phyloP scores from a whole-genome alignment of 2,797 vertebrate species.

The Hypotaenidia philippensis region DNA sequence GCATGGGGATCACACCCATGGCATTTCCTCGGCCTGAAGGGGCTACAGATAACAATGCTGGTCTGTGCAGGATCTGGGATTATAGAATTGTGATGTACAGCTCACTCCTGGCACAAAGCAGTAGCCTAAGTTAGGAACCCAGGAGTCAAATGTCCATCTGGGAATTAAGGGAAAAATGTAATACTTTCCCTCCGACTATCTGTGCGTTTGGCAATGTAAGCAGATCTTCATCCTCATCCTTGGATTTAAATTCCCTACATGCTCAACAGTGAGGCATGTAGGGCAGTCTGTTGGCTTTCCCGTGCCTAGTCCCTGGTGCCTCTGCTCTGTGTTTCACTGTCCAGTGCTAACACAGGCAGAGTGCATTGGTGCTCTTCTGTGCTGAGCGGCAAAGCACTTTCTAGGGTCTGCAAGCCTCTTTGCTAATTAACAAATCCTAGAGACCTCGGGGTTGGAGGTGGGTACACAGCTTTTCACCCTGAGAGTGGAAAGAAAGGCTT shows the following conservation, averaged over 20 bases:
- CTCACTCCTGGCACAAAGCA: not conserved
- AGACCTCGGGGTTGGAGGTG: not conserved
- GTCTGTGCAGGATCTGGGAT: not conserved
- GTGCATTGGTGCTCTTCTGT: not conserved
- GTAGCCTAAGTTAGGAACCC: not conserved
- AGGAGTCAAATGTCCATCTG: not conserved
- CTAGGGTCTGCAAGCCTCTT: not conserved
- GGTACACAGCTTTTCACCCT: not conserved
- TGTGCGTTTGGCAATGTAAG: not conserved
- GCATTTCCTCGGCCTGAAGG: not conserved
- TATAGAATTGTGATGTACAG: not conserved
- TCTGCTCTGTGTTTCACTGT: not conserved
- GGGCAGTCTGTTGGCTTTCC: not conserved
- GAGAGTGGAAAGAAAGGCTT: not conserved
- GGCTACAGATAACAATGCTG: not conserved
- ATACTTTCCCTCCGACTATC: not conserved
- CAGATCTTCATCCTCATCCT: not conserved
- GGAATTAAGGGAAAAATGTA: not conserved
- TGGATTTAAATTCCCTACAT: not conserved
- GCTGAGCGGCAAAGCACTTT: not conserved
- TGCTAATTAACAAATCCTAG: not conserved
- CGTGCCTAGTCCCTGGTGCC: not conserved
- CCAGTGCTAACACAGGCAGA: not conserved
- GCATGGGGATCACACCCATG: not conserved
- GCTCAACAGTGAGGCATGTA: not conserved